Evolutionary conservation across 2,797 vertebrate species (phyloP), one percentile per base, ranked within the genome.

Genomic region (Galago senegalensis): DNA sequence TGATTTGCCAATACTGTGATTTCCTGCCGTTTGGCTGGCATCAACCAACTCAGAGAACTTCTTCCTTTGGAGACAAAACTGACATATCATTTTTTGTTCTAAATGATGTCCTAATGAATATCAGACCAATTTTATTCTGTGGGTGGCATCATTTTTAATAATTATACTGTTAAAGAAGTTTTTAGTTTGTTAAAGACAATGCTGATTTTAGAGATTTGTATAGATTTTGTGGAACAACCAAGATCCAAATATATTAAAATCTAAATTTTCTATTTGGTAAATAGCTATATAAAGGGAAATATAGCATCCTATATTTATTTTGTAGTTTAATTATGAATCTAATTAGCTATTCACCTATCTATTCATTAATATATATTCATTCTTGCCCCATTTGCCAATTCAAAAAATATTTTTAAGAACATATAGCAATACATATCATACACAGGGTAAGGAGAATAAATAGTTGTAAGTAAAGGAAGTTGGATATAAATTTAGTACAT

Each of bases 271-370:
- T 25, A n/a, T 79, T 83, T 87, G 58, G 12, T 84, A 53, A 61
- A n/a, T 65, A 60, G 40, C 8, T 73, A 3, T 69, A 79, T 53
- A 89, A 87, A 82, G 79, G 7, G 21, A 81, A 88, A 31, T 60
- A 34, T 93, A 29, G 14, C 1, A 31, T 82, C 46, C 13, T 40
- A 9, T 77, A 65, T 83, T 73, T 81, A 70, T 89, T 91, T 82
- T 40, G 89, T 88, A 79, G 29, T 79, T 94, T 89, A 83, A 75
- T 86, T 96, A 46, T 83, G 10, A 87, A 76, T 80, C 69, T 63
- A 69, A 16, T 17, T 73, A 72, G 13, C 29, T 16, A 89, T n/a
- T 12, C 34, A 40, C 17, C 17, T 58, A 65, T 49, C 27, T 27
- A 69, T 12, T 83, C 11, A 69, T 43, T 46, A 43, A 40, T 89